Percentiles rank a stretch among this genome's conserved stretches.
These are phyloP conservation scores for Streptopelia turtur DNA, from an alignment of 2,797 vertebrate species.

Conservation along the genomic window DNA sequence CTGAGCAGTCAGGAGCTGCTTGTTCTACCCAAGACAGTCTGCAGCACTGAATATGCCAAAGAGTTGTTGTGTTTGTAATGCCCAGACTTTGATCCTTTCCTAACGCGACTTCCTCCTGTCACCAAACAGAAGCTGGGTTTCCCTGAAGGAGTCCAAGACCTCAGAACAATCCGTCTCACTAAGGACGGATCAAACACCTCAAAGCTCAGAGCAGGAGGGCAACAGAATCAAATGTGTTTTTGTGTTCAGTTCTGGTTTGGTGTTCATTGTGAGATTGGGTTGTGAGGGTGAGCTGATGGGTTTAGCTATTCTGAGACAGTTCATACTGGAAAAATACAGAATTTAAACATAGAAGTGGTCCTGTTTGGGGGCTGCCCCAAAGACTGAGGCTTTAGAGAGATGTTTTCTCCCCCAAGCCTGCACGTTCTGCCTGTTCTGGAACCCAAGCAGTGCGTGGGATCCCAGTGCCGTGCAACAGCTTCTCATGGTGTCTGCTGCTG, in stretches of 20 bases:
- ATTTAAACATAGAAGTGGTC: not conserved
- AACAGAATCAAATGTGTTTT: not conserved
- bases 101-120: rapidly evolving
- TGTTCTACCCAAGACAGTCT: not conserved
- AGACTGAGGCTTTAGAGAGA: not conserved
- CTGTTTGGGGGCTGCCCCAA: not conserved
- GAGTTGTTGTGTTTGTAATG: not conserved
- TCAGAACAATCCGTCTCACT: not conserved
- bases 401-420: not conserved
- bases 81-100: not conserved
- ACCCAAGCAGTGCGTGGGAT: not conserved
- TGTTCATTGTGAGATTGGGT: not conserved
- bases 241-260: not conserved
- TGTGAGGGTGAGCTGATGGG: not conserved
- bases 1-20: not conserved
- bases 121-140: not conserved
- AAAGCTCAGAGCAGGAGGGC: not conserved
- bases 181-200: not conserved
- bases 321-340: not conserved
- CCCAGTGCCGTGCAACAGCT: not conserved
- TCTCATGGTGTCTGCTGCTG: not conserved
- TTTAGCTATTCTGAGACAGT: not conserved
- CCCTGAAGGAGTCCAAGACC: not conserved
- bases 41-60: not conserved
- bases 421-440: not conserved